Evolutionary conservation across 2,113 vertebrate genomes (phyloP), one percentile per base, ranked within the genome.

Genomic region (Spilogale gracilis): DNA sequence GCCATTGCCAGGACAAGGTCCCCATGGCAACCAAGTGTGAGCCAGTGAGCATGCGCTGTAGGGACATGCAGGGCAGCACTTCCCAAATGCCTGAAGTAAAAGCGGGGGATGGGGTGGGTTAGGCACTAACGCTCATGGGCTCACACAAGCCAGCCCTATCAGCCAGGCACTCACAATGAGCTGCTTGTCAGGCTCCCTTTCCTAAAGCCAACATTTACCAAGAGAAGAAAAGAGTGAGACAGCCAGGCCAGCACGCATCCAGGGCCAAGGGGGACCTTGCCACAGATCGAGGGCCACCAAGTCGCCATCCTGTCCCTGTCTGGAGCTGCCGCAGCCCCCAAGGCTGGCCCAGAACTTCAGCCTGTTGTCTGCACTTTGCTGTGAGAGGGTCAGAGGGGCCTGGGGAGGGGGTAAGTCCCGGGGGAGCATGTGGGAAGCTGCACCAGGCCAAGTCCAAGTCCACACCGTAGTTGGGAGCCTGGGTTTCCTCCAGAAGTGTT

Each of bases 111-210:
- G 82, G 1, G 58, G 50, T 1, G 65, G 69, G 48, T 12, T 9
- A 58, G 98, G 94, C 82, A 17, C 1, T 9, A 9, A 27, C 13
- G 89, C 92, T 54, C 63, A 16, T 0, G 4, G 32, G 74, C 83
- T 76, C 79, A 17, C 82, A 20, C 10, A 32, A 90, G 94, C 79
- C 89, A n/a, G 94, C 48, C 87, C 81, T 27, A 58, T 60, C 58
- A 54, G 86, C 71, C 0, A 3, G 82, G 79, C 89, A 3, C 73
- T 90, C 96, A 99, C 98, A 99, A 98, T 97, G 98, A 84, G 14
- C 0, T 21, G 27, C 98, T 89, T 98, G 99, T 98, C 97, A 73
- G 14, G 76, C 0, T 5, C 63, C 0, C 1, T 93, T 85, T 92
- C 58, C 83, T 79, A 2, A 5, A 93, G 98, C 98, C 98, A 98